Evolutionary conservation across 2,113 vertebrate genomes (phyloP).

Genomic region (Tragulus kanchil): DNA sequence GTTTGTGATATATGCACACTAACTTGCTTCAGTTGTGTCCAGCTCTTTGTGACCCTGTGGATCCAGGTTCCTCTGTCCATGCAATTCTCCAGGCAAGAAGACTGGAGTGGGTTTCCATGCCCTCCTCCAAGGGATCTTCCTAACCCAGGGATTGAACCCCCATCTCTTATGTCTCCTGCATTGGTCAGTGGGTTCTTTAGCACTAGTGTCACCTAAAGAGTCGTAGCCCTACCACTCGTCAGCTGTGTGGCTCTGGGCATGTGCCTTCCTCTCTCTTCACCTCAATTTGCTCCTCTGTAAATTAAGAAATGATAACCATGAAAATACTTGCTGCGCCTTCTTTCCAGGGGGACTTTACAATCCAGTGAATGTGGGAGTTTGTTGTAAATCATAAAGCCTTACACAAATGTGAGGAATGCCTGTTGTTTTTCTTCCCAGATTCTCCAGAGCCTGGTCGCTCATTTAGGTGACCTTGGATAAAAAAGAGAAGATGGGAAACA

Average conservation of each 20-base stretch:
- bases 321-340: not conserved
- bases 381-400: slow-evolving; percentile 40
- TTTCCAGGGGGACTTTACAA: not conserved
- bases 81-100: not conserved
- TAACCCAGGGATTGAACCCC: not conserved
- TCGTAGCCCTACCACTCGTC: not conserved
- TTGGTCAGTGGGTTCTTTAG: not conserved
- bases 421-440: slow-evolving; percentile 26
- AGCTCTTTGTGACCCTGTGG: not conserved
- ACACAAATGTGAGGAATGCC: slow-evolving; percentile 4
- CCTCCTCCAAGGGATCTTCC: not conserved
- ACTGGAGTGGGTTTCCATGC: not conserved
- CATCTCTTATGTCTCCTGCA: not conserved
- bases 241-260: not conserved
- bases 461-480: slow-evolving; percentile 18
- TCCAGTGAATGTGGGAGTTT: not conserved
- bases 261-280: not conserved
- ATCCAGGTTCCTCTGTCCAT: not conserved
- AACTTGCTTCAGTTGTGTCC: not conserved
- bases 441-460: not conserved
- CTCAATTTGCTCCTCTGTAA: not conserved
- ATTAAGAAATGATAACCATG: slow-evolving; percentile 1
- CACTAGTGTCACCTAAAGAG: not conserved
- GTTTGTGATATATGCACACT: not conserved
- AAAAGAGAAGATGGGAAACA: slow-evolving; percentile 22